phyloP scores from a whole-genome alignment of 2,113 vertebrate genomes.

The Scomber colias region DNA sequence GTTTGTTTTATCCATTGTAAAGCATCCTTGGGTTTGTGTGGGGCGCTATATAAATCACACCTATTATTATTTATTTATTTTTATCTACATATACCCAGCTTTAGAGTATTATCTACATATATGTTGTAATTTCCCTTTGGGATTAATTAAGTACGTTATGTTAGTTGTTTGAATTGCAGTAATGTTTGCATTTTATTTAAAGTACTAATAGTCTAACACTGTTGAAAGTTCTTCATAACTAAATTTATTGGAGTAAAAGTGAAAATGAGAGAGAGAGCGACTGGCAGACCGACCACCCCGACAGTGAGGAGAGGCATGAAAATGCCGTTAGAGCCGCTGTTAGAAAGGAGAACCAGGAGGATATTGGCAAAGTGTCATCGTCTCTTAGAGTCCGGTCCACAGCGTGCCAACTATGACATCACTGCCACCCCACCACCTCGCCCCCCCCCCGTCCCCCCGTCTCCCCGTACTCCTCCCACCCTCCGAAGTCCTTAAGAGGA shows the following conservation, averaged over 20 bases:
- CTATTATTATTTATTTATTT: too few relatives aligned
- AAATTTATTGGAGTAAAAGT: background rate
- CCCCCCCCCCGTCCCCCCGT: too few relatives aligned
- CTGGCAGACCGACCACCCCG: constrained; percentile 26
- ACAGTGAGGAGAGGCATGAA: constrained; percentile 43
- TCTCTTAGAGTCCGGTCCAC: constrained; percentile 67
- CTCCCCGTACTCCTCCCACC: background rate
- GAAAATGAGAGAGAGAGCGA: background rate
- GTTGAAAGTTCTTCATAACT: background rate
- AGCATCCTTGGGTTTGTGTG: too few relatives aligned
- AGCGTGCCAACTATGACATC: constrained; percentile 76
- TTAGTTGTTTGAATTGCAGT: background rate
- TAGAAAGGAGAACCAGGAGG: constrained; percentile 54
- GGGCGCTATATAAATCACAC: too few relatives aligned
- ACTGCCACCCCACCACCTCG: constrained; percentile 27
- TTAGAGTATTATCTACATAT: background rate
- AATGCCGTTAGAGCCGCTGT: constrained; percentile 41
- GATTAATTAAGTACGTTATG: too few relatives aligned
- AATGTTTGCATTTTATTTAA: background rate
- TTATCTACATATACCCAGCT: background rate
- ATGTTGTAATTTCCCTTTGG: too few relatives aligned
- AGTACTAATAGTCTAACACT: background rate
- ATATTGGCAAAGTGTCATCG: constrained; percentile 65
- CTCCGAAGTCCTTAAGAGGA: constrained; percentile 33
- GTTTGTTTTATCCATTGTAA: too few relatives aligned